Evolutionary conservation across 2,888 invertebrate genomes (phyloP), one percentile per base, ranked within the genome.

Genomic region (Leucoptera coffeella): DNA sequence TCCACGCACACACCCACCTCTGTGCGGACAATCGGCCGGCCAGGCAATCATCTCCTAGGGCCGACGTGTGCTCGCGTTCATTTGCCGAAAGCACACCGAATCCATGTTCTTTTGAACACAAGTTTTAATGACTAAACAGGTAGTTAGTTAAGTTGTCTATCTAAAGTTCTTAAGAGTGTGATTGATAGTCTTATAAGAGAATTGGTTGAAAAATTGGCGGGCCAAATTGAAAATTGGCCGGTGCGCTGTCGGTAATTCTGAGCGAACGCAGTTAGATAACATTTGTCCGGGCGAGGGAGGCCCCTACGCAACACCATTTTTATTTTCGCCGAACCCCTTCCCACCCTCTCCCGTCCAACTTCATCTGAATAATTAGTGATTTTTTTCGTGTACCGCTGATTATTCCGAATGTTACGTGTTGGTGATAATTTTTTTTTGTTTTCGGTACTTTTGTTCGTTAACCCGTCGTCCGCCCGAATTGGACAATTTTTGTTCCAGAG

Each of bases 331-430:
- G 62, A 51, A 60, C 62, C 62, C 61, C 61, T 51, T 49, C 53
- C 59, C 65, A 64, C 65, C 65, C 54, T 61, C 61, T 57, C 44
- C 60, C 62, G 65, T 65, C 65, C 67, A 62, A 69, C 69, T 67
- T 69, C 67, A 69, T 69, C 69, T 67, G 69, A 69, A 69, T 69
- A 69, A 69, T 69, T 69, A 69, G 67, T 65, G 67, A 65, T 69
- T 65, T 69, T 58, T 69, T 65, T 60, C 64, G 64, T 67, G 67
- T 67, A 61, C 67, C 62, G 59, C 69, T 69, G 67, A 69, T 69
- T 65, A 69, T 67, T 61, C 65, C 57, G 64, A 65, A 62, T 67
- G 67, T 67, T 65, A 64, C 65, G 65, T 62, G 67, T 60, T 59
- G 61, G 62, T 61, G 65, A 64, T 65, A 59, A 62, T 59, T 61